Base-by-base conservation (phyloP, 2,888 invertebrate genomes). In the Mythimna lalbum region DNA sequence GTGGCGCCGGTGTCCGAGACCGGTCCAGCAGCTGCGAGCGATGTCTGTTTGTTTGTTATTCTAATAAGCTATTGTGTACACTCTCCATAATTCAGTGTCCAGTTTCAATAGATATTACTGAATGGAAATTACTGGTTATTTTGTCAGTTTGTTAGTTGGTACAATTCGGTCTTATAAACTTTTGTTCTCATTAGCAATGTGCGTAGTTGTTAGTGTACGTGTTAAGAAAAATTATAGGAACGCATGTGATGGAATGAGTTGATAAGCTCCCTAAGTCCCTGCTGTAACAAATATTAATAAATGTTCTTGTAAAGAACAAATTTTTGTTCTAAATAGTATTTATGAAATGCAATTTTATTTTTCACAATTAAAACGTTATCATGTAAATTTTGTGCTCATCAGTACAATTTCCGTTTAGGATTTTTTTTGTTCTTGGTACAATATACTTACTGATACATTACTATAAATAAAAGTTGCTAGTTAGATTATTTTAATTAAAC, bases 21-120 rank as follows among this genome's bases (percentile, higher is more conserved):
- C 92, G 93, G 93, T 93, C 90, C 90, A 82, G 93, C 94, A 94
- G 94, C 93, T 94, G 93, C 83, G 86, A 67, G 69, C 81, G 78
- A 75, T 74, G 83, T 83, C 82, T 81, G 81, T 84, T 78, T 83
- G 85, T 85, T 83, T 86, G 85, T 88, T 86, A 89, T 90, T 89
- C 86, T 89, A 89, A 90, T 89, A 87, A 83, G 79, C 85, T 81
- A 88, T 88, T 88, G 86, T 88, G 80, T 68, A 64, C 78, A 60
- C 76, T 81, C 82, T 78, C 75, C 73, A 73, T 81, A 81, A 78
- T 78, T 75, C 78, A 83, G 85, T 81, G 82, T 70, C 81, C 81
- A 81, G 74, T 88, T 85, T 84, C 84, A 84, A 83, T 81, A 81
- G 78, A 83, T 77, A 82, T 83, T 72, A 72, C 72, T 80, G 75